Conservation (phyloP, 2,888 invertebrate species). For the Phalera bucephala region DNA sequence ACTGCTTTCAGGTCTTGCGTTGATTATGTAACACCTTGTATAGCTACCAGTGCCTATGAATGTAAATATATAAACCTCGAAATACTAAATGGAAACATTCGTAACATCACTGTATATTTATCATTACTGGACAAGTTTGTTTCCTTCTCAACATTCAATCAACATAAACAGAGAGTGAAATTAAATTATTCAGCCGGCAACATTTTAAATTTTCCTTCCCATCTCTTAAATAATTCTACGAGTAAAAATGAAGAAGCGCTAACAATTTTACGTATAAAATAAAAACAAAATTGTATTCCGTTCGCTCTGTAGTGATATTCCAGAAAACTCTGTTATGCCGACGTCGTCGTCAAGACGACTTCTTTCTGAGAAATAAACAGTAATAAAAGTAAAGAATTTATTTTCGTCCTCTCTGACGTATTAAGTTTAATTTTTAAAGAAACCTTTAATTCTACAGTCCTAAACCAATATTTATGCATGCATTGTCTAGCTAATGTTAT, state of each 20-base stretch:
- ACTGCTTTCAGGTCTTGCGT: too few relatives aligned
- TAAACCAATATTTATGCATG: slow-evolving; percentile 25
- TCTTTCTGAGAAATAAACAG: slow-evolving; percentile 21
- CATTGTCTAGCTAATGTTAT: slow-evolving; percentile 17
- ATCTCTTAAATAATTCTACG: too few relatives aligned
- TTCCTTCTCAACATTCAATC: too few relatives aligned
- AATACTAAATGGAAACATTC: neutral
- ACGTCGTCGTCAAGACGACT: slow-evolving; percentile 7
- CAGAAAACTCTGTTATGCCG: slow-evolving; percentile 16
- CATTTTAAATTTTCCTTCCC: neutral
- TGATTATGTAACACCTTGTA: too few relatives aligned
- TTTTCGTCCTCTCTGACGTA: slow-evolving; percentile 3
- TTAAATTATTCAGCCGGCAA: neutral
- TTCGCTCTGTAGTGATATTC: slow-evolving; percentile 7
- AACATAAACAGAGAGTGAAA: neutral
- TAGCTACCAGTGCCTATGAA: too few relatives aligned
- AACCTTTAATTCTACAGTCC: too few relatives aligned
- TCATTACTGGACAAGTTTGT: neutral
- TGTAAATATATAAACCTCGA: too few relatives aligned
- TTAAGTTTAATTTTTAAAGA: too few relatives aligned
- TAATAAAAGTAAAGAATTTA: slow-evolving; percentile 7
- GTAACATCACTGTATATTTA: neutral
- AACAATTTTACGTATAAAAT: neutral
- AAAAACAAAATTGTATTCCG: slow-evolving; percentile 15
- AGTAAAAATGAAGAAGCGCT: neutral